Conservation (phyloP, 2,113 vertebrate genomes). For the Tenebrosternarchus preto region DNA sequence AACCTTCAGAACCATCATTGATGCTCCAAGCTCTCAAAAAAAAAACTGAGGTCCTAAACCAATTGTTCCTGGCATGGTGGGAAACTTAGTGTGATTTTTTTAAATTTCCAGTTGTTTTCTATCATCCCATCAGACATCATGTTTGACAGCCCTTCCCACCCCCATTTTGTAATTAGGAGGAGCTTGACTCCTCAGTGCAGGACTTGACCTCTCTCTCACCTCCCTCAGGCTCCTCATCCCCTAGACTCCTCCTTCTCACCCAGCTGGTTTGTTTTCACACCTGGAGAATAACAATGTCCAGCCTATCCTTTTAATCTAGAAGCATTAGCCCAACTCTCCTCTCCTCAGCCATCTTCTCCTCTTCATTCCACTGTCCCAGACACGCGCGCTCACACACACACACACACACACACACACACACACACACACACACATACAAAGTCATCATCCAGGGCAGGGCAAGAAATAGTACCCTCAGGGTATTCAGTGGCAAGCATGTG, state of each 20-base stretch:
- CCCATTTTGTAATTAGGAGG: conserved; percentile 42
- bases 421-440: no score
- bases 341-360: neutral
- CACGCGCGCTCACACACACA: no score
- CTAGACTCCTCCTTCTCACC: conserved; percentile 25
- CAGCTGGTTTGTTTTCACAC: conserved; percentile 47
- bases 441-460: neutral
- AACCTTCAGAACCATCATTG: no score
- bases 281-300: conserved; percentile 17
- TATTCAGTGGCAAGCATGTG: neutral
- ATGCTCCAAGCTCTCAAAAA: no score
- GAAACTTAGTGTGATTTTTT: neutral
- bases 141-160: conserved; percentile 17
- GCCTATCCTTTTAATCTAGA: conserved; percentile 18
- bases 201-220: conserved; percentile 48
- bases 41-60: no score
- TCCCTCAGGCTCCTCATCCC: neutral
- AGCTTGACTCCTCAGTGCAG: conserved; percentile 5
- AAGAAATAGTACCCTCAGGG: neutral
- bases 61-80: no score
- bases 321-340: neutral
- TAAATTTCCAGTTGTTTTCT: neutral
- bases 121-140: neutral
- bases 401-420: no score
- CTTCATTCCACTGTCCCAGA: neutral